Base-by-base conservation (phyloP, 2,113 vertebrate species). In the Protomyctophum bolini region DNA sequence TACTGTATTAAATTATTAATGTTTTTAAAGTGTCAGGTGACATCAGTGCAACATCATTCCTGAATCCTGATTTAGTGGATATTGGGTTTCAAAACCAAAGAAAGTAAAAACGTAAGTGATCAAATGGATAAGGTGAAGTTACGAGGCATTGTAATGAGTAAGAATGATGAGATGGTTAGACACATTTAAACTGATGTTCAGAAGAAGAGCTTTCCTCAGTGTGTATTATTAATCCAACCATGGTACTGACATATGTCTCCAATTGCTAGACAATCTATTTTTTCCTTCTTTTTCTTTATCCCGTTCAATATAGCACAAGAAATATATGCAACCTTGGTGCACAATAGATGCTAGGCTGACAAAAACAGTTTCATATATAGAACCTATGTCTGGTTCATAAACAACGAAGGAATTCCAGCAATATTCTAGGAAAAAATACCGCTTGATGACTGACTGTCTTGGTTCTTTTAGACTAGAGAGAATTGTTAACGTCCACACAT, bases 1-100 rank as follows among this genome's bases (percentile, higher is more conserved):
- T 41, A 41, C 33, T 41, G 33, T 6, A 68, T 14, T 56, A 10
- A 21, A 50, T 10, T 10, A 48, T 62, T 48, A n/a, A 61, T 49
- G 60, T 72, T 75, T 75, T 79, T 52, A 56, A 74, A 9, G 8
- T 52, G 52, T 55, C 10, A 64, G 62, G 8, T 65, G 11, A 8
- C 10, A 33, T 57, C n/a, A 15, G 4, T 61, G 57, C 10, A 61
- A 7, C 10, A 56, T 10, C 49, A 11, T 47, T 55, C 11, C 12
- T 12, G 7, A 3, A 54, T 55, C 11, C 12, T 15, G 7, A 3
- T 57, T 72, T 0, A 41, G 14, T 56, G 6, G 15, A 33, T 7
- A 21, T 21, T 21, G 33, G 3, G 33, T 41, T 41, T 41, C 33
- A 6, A 41, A 41, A 3, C 46, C 15, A 58, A 6, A 50, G 48